Evolutionary conservation across 2,888 invertebrate species (phyloP), one percentile per base, ranked within the genome.

Genomic region (Priocnemis perturbator): DNA sequence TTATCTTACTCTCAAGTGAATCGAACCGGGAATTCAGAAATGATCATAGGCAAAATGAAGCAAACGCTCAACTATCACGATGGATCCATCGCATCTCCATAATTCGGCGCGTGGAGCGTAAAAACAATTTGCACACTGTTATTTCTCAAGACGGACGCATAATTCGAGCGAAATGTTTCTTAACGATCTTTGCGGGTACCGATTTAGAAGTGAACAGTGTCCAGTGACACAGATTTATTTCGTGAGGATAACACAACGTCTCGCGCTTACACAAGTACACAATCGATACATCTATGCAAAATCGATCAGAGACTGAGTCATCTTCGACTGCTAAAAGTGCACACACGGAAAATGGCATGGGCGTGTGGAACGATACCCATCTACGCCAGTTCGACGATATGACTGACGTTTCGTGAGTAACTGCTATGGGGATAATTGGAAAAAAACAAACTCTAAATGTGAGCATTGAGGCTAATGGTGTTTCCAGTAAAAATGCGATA

Each of bases 81-180:
- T 57, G 7, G 59, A 56, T 59, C 65, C 60, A 69, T 69, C 61
- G 67, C 67, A 73, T 73, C 68, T 68, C 73, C 69, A 73, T 44
- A 75, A 73, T 69, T 69, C 64, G 67, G 50, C 44, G 52, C 45
- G 48, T 58, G 57, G 45, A 67, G 67, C 48, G 58, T 37, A 73
- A 77, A 57, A 64, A 66, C 57, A 65, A 47, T 53, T 19, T 69
- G 45, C 47, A 11, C 23, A 19, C 62, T 58, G 53, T 48, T 59
- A 57, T 55, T 61, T 56, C 37, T 59, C 48, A 45, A 52, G 19
- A 69, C 67, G 52, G 45, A 19, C 19, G 44, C 61, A 45, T 52
- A 26, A 26, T 63, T 26, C 37, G 45, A 21, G 4, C 21, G 11
- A 15, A 37, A 15, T 3, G 26, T 11, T 26, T 53, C 17, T 2